Conservation (phyloP, 2,888 invertebrate species). For the Criorhina ranunculi region DNA sequence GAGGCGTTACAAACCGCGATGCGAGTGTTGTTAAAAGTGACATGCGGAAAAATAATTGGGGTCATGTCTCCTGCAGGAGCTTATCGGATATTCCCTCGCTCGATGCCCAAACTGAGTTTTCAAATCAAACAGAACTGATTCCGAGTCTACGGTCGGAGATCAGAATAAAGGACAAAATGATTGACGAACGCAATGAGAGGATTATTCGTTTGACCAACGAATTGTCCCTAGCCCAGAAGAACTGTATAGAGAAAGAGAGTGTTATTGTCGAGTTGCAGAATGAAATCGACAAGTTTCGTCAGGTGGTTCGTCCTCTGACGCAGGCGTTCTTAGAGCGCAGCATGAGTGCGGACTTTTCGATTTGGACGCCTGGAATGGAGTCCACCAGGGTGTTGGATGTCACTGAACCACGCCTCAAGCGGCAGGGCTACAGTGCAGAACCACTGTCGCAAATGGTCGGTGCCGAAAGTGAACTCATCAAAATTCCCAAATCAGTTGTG, state of each 20-base stretch:
- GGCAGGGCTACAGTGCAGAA: slow-evolving; percentile 90
- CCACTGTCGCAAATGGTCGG: slow-evolving; percentile 87
- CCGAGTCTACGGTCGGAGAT: slow-evolving; percentile 78
- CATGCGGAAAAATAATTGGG: slow-evolving; percentile 52
- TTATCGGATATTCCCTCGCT: slow-evolving; percentile 56
- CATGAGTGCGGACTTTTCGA: slow-evolving; percentile 83
- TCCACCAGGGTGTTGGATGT: slow-evolving; percentile 86
- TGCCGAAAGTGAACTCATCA: slow-evolving; percentile 86
- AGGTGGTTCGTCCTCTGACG: slow-evolving; percentile 89
- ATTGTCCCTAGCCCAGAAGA: slow-evolving; percentile 79
- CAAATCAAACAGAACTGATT: slow-evolving; percentile 71
- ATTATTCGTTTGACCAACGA: slow-evolving; percentile 80
- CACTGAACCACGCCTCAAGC: slow-evolving; percentile 87
- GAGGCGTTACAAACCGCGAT: slow-evolving; percentile 50
- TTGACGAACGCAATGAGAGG: slow-evolving; percentile 80
- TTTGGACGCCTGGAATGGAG: slow-evolving; percentile 85
- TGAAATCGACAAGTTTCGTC: slow-evolving; percentile 94
- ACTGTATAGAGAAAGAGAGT: slow-evolving; percentile 88
- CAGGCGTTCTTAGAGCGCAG: slow-evolving; percentile 87
- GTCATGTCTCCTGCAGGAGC: slow-evolving; percentile 61
- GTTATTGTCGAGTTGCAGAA: slow-evolving; percentile 91
- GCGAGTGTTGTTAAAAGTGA: slow-evolving; percentile 56
- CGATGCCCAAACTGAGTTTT: slow-evolving; percentile 5
- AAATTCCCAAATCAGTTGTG: slow-evolving; percentile 89
- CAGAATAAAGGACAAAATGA: slow-evolving; percentile 78